Evolutionary conservation across 2,888 invertebrate species (phyloP), one percentile per base, ranked within the genome.

Genomic region (Baccha elongata): DNA sequence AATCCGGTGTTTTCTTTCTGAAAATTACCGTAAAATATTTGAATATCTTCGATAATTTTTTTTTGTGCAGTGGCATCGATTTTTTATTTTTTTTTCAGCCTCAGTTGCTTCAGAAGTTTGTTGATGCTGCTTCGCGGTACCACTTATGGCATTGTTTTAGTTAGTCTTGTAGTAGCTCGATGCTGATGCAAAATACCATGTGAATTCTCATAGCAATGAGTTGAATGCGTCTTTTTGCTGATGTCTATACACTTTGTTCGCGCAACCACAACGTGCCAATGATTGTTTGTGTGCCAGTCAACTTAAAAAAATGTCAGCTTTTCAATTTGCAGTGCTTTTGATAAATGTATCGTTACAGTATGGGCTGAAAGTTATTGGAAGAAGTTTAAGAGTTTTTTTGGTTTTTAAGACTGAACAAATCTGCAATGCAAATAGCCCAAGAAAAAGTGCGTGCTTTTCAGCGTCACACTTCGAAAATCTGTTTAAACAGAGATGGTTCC

Each of bases 21-120:
- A 72, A 80, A 84, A 79, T 78, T 85, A 84, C 84, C 79, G 84
- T 84, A 79, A 84, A 84, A 79, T 84, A 79, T 84, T 84, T 79
- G 84, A 84, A 84, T 84, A 79, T 79, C 83, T 84, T 73, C 85
- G 73, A 84, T 85, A 74, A 6, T 79, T 87, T 85, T 76, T 84
- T 80, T 58, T 83, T 64, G 68, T 84, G 40, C 71, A 62, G 26
- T 73, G 71, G 75, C 69, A 23, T 55, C 44, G 44, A 48, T 75
- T 74, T 72, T 78, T 69, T 44, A 17, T 42, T 85, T 68, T 78
- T 44, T 42, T 19, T 37, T 32, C 48, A n/a, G 60, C 13, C 29
- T 60, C 29, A 11, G 48, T 52, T 78, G 46, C 32, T 78, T 78
- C 62, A 40, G n/a, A 50, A 60, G 35, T 48, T 55, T 60, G 46